Conservation (phyloP, 1,140 invertebrate species). For the Arctopsyche grandis region DNA sequence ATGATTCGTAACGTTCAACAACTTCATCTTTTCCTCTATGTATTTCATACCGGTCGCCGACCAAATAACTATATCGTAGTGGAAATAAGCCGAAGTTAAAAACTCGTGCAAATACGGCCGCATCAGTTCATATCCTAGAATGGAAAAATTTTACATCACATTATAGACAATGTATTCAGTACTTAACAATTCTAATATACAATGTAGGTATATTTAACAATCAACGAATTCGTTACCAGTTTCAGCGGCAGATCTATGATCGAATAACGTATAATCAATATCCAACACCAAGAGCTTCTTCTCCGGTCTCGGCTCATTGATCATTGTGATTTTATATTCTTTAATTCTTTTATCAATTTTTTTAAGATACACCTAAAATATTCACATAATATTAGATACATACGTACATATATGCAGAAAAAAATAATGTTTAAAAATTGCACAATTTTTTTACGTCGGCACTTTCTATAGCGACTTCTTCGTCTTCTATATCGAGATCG, state of each 20-base stretch:
- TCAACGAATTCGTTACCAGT: conserved; percentile 67
- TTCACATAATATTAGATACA: conserved; percentile 31
- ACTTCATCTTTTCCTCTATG: conserved; percentile 97
- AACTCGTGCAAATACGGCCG: conserved; percentile 96
- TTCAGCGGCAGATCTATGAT: conserved; percentile 92
- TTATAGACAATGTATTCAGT: background rate
- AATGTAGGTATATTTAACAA: background rate
- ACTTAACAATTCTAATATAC: background rate
- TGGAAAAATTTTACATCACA: no score
- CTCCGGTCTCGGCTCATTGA: conserved; percentile 82
- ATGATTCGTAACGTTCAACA: conserved; percentile 86
- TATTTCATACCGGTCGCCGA: conserved; percentile 98
- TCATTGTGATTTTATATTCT: conserved; percentile 84
- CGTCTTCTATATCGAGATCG: conserved; percentile 88
- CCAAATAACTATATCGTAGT: conserved; percentile 92
- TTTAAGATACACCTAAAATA: conserved; percentile 71
- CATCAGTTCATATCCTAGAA: conserved; percentile 84
- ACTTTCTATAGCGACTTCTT: conserved; percentile 85
- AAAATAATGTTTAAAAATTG: conserved; percentile 5
- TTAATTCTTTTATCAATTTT: conserved; percentile 87
- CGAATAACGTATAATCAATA: conserved; percentile 97
- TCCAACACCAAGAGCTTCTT: conserved; percentile 95
- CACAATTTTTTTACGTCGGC: conserved; percentile 73
- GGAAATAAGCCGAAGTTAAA: conserved; percentile 87
- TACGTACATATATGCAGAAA: background rate